A percentile compares a stretch with the other conserved stretches of the same genome.
phyloP scores from a whole-genome alignment of 2,113 vertebrate genomes.

The Varanus komodoensis region DNA sequence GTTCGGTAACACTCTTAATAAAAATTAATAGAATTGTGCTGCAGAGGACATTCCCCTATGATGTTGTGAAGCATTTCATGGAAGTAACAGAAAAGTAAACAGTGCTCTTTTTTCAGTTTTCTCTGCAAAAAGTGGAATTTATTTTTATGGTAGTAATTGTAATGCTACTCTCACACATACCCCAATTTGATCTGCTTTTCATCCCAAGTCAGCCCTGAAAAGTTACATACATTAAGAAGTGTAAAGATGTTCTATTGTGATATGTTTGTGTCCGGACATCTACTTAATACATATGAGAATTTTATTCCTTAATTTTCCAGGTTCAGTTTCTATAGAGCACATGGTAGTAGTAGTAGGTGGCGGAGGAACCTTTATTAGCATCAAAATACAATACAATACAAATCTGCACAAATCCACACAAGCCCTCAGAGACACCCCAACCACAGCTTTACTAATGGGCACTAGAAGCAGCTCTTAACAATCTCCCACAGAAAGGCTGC shows the following conservation, averaged over 20 bases:
- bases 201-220: background rate
- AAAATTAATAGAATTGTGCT: background rate
- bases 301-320: background rate
- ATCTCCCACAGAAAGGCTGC: no score
- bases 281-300: background rate
- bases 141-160: no score
- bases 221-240: background rate
- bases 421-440: no score
- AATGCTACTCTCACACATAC: no score
- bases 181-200: background rate
- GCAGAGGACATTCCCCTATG: background rate
- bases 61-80: background rate
- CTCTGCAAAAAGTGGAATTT: background rate
- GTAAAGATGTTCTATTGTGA: background rate
- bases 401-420: no score
- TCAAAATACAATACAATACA: no score
- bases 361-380: no score
- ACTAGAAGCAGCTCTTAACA: no score
- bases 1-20: background rate
- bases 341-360: no score
- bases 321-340: background rate
- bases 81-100: background rate
- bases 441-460: no score
- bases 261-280: background rate
- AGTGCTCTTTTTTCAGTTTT: background rate